These are phyloP conservation scores for Bombus consobrinus DNA, from an alignment of 1,140 invertebrate genomes.

Conservation along the genomic window DNA sequence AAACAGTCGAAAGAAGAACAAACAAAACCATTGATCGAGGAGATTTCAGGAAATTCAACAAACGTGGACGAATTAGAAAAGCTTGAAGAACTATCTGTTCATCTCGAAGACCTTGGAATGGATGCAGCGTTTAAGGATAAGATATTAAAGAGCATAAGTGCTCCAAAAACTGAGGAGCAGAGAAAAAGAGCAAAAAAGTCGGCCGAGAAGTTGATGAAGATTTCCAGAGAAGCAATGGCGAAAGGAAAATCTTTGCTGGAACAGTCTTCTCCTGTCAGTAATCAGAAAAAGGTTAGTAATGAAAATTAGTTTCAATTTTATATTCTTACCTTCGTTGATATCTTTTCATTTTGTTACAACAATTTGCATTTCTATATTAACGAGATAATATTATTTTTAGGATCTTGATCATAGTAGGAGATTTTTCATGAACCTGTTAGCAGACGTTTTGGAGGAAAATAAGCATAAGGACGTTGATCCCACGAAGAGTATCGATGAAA, in stretches of 20 bases:
- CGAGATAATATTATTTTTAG: not conserved
- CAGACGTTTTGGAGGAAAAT: not conserved
- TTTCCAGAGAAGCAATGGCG: slow-evolving; percentile 31
- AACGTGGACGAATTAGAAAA: not conserved
- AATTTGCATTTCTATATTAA: not conserved
- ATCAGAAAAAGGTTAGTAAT: not conserved
- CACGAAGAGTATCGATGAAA: not conserved
- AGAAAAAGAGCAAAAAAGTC: not conserved
- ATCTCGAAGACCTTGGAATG: not conserved
- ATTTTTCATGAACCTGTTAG: slow-evolving; percentile 21
- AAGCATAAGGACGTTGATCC: not conserved
- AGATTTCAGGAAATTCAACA: slow-evolving; percentile 19
- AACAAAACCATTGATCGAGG: slow-evolving; percentile 45
- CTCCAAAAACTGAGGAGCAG: slow-evolving; percentile 37
- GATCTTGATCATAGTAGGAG: not conserved
- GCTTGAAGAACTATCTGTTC: not conserved
- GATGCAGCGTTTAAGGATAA: slow-evolving; percentile 23
- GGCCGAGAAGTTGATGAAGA: slow-evolving; percentile 35
- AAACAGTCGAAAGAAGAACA: slow-evolving; percentile 34
- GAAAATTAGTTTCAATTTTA: not conserved
- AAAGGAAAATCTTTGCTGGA: slow-evolving; percentile 1
- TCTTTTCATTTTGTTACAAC: not conserved
- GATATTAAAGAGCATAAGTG: slow-evolving; percentile 37
- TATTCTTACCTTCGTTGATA: not conserved
- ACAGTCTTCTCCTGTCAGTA: not conserved